These are phyloP conservation scores for Pachycephala philippinensis DNA, from an alignment of 2,113 vertebrate genomes.

Conservation along the genomic window DNA sequence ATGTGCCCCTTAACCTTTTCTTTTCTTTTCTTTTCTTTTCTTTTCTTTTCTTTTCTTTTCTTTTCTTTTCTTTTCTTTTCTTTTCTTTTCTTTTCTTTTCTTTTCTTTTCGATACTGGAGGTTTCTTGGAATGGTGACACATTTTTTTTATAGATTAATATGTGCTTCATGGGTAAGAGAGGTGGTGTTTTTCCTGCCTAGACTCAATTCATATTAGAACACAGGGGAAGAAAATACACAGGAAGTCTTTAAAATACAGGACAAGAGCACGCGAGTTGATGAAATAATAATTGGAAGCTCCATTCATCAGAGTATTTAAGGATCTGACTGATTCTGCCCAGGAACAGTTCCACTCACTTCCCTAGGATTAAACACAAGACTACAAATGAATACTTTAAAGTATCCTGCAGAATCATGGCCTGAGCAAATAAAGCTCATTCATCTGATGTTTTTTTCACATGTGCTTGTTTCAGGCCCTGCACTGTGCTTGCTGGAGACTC, in stretches of 20 bases:
- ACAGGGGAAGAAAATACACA: not conserved
- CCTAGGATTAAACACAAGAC: not conserved
- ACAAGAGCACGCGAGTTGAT: not conserved
- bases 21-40: not conserved
- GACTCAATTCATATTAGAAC: not conserved
- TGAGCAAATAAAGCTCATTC: not conserved
- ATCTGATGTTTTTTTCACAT: not conserved
- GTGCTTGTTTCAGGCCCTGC: not conserved
- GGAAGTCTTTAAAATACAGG: slow-evolving; percentile 20
- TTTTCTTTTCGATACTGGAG: not conserved
- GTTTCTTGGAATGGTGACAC: not conserved
- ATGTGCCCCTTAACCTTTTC: not conserved
- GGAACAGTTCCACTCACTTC: not conserved
- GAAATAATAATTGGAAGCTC: slow-evolving; percentile 2
- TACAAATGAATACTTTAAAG: not conserved
- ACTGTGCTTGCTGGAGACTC: not conserved
- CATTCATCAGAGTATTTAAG: not conserved
- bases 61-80: not conserved
- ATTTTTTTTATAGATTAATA: not conserved
- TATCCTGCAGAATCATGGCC: not conserved
- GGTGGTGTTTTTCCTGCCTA: not conserved
- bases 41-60: not conserved
- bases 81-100: not conserved
- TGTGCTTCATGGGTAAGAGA: not conserved
- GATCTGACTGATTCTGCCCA: not conserved